Percentiles rank a stretch among this genome's conserved stretches.
These are phyloP conservation scores for Latheticus oryzae DNA, from an alignment of 2,888 invertebrate genomes.

Conservation along the genomic window DNA sequence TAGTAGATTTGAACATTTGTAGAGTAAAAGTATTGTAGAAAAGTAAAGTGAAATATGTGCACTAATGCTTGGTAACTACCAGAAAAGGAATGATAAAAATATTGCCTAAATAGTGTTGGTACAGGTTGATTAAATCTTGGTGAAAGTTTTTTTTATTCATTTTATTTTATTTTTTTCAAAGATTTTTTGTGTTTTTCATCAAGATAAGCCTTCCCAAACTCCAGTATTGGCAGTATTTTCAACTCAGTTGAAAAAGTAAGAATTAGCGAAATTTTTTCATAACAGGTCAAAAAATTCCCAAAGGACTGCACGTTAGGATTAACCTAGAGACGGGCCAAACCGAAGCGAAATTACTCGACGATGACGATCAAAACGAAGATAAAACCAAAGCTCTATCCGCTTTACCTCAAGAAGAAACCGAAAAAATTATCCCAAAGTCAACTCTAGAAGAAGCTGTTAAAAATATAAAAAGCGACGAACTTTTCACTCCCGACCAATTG, in stretches of 20 bases:
- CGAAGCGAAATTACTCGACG: conserved; percentile 79
- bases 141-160: not conserved
- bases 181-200: conserved; percentile 4
- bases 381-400: conserved; percentile 47
- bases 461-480: conserved; percentile 62
- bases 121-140: not conserved
- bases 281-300: conserved; percentile 77
- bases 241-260: not conserved
- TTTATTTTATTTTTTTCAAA: conserved; percentile 47
- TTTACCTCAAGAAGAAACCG: conserved; percentile 31
- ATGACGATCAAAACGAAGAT: conserved; percentile 45
- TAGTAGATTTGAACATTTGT: conserved; percentile 1
- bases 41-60: too few relatives aligned
- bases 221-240: conserved; percentile 24
- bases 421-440: conserved; percentile 47
- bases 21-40: not conserved
- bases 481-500: conserved; percentile 56
- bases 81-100: too few relatives aligned
- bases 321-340: conserved; percentile 80
- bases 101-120: not conserved
- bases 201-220: not conserved
- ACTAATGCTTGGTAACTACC: too few relatives aligned
- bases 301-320: conserved; percentile 79
- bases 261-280: conserved; percentile 19
- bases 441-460: conserved; percentile 63